phyloP scores from a whole-genome alignment of 2,797 vertebrate species.

The Hafferia zeledoni region DNA sequence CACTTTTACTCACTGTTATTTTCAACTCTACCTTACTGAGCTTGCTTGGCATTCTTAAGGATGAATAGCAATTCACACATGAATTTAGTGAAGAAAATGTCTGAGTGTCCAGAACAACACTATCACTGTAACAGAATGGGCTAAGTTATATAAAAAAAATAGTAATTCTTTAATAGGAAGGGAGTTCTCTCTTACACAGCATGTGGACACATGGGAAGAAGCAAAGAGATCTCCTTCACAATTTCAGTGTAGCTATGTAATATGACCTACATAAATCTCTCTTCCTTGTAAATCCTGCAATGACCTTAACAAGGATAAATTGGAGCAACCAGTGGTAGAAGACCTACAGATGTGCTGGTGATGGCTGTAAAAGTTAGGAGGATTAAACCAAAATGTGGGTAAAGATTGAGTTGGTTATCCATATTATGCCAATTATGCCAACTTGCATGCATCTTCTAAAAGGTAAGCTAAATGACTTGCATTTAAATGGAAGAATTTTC shows the following conservation, averaged over 20 bases:
- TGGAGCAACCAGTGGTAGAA: neutral
- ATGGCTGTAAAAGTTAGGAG: neutral
- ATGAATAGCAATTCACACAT: neutral
- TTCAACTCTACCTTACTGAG: neutral
- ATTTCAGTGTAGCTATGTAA: neutral
- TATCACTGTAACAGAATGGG: neutral
- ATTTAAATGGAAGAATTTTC: neutral
- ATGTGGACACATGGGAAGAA: fast-evolving
- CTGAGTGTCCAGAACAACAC: neutral
- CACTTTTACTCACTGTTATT: neutral
- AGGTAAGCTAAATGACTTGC: neutral
- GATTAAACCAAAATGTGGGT: fast-evolving
- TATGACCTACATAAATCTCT: fast-evolving
- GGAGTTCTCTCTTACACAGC: neutral
- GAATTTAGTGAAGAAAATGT: neutral
- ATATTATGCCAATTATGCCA: too few relatives aligned
- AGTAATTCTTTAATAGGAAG: neutral
- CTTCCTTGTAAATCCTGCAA: neutral
- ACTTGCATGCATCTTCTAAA: neutral
- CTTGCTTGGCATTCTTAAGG: neutral
- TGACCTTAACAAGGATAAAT: neutral
- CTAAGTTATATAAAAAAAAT: neutral
- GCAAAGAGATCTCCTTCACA: neutral
- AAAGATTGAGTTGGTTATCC: neutral
- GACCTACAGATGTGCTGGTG: neutral